A percentile compares a stretch with the other conserved stretches of the same genome.
Evolutionary conservation across 2,888 invertebrate genomes (phyloP).

Genomic region (Noctua fimbriata): DNA sequence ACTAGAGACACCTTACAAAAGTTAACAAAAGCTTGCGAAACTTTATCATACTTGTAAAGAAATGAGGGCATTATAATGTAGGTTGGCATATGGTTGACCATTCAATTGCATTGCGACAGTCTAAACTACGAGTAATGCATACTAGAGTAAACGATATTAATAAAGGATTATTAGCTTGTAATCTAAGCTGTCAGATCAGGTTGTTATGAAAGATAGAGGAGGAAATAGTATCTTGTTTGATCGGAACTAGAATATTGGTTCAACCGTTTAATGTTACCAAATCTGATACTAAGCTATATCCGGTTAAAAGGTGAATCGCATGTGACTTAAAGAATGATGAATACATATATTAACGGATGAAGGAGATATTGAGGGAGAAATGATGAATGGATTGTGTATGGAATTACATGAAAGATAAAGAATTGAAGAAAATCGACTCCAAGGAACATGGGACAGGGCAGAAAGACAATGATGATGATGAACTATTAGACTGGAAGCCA

Average conservation of each 20-base stretch:
- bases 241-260: background rate
- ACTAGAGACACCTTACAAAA: background rate
- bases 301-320: background rate
- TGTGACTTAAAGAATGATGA: no score
- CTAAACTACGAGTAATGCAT: background rate
- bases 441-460: background rate
- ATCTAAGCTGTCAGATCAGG: background rate
- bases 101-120: background rate
- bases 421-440: background rate
- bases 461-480: no score
- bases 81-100: background rate
- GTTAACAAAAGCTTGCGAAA: background rate
- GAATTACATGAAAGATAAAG: background rate
- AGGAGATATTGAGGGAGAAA: background rate
- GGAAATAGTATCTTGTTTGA: background rate
- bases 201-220: constrained; percentile 3
- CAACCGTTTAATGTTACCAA: background rate
- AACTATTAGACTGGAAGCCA: background rate
- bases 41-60: background rate
- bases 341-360: background rate
- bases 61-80: constrained; percentile 8
- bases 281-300: background rate
- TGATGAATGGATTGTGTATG: background rate
- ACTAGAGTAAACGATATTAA: background rate
- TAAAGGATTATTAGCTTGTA: background rate